A percentile compares a stretch with the other conserved stretches of the same genome.
phyloP scores from a whole-genome alignment of 2,797 vertebrate species.

The Linurgus olivaceus region DNA sequence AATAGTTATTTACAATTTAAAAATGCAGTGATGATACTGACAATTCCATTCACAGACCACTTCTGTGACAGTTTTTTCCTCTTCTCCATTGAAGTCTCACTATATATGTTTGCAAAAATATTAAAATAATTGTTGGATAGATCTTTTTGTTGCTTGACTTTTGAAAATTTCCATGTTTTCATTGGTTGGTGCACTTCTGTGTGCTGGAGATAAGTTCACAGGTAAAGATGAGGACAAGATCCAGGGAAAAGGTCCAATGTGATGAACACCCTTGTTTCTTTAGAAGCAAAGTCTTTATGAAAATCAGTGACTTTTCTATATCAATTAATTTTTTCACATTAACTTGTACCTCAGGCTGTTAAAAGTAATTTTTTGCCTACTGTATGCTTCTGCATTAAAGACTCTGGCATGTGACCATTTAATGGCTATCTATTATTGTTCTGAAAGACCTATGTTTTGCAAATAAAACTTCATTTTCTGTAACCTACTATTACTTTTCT shows the following conservation, averaged over 20 bases:
- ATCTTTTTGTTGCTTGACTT: not conserved
- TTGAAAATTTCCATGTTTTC: conserved; percentile 6
- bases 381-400: conserved; percentile 46
- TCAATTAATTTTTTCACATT: conserved; percentile 35
- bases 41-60: not conserved
- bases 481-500: conserved; percentile 67
- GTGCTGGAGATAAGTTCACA: conserved; percentile 51
- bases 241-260: conserved; percentile 57
- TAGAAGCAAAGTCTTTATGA: conserved; percentile 45
- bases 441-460: conserved; percentile 45
- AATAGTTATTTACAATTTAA: not conserved
- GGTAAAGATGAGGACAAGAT: conserved; percentile 20
- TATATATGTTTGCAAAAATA: conserved; percentile 12
- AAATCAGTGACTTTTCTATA: conserved; percentile 50
- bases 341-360: conserved; percentile 52
- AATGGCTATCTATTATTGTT: conserved; percentile 24
- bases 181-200: not conserved
- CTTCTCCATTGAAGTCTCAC: not conserved
- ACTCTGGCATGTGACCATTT: not conserved
- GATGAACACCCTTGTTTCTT: conserved; percentile 53
- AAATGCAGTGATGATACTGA: not conserved
- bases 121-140: not conserved
- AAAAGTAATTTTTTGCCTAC: conserved; percentile 26
- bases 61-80: conserved; percentile 1
- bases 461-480: conserved; percentile 69